These are phyloP conservation scores for Heliconius hermathena DNA, from an alignment of 1,140 invertebrate species.

Conservation along the genomic window DNA sequence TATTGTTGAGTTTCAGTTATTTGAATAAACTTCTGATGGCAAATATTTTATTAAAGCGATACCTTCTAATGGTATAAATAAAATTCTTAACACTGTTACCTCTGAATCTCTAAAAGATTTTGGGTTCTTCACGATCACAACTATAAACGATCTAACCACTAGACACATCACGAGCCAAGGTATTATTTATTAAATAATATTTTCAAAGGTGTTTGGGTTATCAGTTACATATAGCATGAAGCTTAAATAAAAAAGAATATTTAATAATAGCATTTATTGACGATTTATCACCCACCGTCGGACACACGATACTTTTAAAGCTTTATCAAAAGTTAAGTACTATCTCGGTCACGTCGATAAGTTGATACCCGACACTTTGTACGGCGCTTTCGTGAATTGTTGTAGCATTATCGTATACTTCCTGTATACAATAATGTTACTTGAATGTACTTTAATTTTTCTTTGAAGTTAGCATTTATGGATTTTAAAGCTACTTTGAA, in stretches of 20 bases:
- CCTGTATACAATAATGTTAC: neutral
- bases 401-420: neutral
- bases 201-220: too few relatives aligned
- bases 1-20: too few relatives aligned
- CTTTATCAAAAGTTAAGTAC: slow-evolving; percentile 29
- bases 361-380: slow-evolving; percentile 20
- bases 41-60: too few relatives aligned
- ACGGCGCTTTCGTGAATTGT: neutral
- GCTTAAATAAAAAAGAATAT: neutral
- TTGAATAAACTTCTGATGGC: too few relatives aligned
- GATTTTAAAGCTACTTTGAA: neutral
- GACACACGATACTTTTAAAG: slow-evolving; percentile 18
- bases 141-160: too few relatives aligned
- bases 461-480: neutral
- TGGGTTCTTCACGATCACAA: too few relatives aligned
- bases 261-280: neutral
- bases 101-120: too few relatives aligned
- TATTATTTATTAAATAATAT: too few relatives aligned
- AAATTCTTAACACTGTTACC: too few relatives aligned
- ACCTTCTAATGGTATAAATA: too few relatives aligned
- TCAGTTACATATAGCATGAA: too few relatives aligned
- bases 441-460: neutral
- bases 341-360: slow-evolving; percentile 23
- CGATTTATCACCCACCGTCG: slow-evolving; percentile 39
- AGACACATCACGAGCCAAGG: too few relatives aligned